Percentiles rank a stretch among this genome's conserved stretches.
These are phyloP conservation scores for Sarotherodon lohbergeri DNA, from an alignment of 2,113 vertebrate genomes.

Conservation along the genomic window DNA sequence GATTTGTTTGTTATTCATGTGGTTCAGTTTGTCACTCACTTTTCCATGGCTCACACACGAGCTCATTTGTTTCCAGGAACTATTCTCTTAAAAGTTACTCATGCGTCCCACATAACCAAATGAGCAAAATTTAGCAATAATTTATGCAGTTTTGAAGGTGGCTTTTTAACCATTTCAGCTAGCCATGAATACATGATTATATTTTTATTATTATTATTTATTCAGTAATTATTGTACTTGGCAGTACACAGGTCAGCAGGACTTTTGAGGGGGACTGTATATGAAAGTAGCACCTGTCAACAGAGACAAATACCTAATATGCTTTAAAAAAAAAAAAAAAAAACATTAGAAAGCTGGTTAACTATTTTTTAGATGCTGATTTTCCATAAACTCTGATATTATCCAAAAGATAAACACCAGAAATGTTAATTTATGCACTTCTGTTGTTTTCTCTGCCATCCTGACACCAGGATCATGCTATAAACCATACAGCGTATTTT, in stretches of 20 bases:
- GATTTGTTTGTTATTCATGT: neutral
- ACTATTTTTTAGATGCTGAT: neutral
- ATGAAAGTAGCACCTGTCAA: neutral
- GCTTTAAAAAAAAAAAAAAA: neutral
- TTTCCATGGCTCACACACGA: neutral
- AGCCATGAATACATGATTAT: neutral
- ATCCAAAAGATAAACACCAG: neutral
- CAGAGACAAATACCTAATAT: neutral
- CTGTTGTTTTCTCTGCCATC: neutral
- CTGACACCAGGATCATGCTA: neutral
- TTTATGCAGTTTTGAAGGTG: fast-evolving
- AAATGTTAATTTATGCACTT: neutral
- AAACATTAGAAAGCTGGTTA: neutral
- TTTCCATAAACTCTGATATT: neutral
- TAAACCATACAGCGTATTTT: neutral
- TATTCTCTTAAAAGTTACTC: neutral
- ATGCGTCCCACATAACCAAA: neutral
- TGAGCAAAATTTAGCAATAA: neutral
- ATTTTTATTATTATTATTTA: neutral
- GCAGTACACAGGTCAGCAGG: neutral
- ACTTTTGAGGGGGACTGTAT: neutral
- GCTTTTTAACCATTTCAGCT: neutral
- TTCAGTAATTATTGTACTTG: neutral
- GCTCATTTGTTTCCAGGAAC: neutral
- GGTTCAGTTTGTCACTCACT: neutral